Percentiles rank a stretch among this genome's conserved stretches.
Conservation (phyloP, 2,797 vertebrate species). For the Oreonectes daqikongensis region DNA sequence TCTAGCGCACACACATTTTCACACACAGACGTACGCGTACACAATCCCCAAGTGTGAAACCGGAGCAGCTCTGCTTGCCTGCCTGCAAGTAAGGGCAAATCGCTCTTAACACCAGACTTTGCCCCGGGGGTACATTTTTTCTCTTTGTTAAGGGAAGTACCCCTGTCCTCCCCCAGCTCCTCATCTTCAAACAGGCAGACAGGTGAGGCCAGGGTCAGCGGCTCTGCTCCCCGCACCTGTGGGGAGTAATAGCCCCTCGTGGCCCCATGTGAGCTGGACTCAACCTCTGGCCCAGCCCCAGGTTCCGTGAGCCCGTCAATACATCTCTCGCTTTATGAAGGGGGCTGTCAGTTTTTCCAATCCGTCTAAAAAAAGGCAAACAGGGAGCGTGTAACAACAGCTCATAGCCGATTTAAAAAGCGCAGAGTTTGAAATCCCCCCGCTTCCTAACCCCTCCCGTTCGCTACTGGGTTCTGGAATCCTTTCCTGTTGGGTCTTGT, state of each 20-base stretch:
- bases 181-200: slow-evolving; percentile 58
- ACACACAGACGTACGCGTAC: slow-evolving; percentile 44
- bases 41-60: slow-evolving; percentile 73
- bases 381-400: slow-evolving; percentile 54
- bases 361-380: slow-evolving; percentile 17
- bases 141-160: slow-evolving; percentile 70
- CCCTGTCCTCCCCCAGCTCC: slow-evolving; percentile 51
- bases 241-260: slow-evolving; percentile 40
- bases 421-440: slow-evolving; percentile 34
- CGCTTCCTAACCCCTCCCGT: slow-evolving; percentile 28
- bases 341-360: slow-evolving; percentile 26
- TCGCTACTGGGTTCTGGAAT: slow-evolving; percentile 35
- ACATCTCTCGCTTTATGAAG: slow-evolving; percentile 52
- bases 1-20: not conserved
- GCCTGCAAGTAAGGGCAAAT: slow-evolving; percentile 69
- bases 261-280: slow-evolving; percentile 30
- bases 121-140: slow-evolving; percentile 67
- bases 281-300: slow-evolving; percentile 50
- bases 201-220: slow-evolving; percentile 60
- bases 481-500: slow-evolving; percentile 53
- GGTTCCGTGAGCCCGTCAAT: slow-evolving; percentile 48
- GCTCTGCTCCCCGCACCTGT: slow-evolving; percentile 61
- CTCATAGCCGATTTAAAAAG: slow-evolving; percentile 49
- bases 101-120: slow-evolving; percentile 66
- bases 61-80: slow-evolving; percentile 65